These are phyloP conservation scores for Cossypha caffra DNA, from an alignment of 2,797 vertebrate species.

Conservation along the genomic window DNA sequence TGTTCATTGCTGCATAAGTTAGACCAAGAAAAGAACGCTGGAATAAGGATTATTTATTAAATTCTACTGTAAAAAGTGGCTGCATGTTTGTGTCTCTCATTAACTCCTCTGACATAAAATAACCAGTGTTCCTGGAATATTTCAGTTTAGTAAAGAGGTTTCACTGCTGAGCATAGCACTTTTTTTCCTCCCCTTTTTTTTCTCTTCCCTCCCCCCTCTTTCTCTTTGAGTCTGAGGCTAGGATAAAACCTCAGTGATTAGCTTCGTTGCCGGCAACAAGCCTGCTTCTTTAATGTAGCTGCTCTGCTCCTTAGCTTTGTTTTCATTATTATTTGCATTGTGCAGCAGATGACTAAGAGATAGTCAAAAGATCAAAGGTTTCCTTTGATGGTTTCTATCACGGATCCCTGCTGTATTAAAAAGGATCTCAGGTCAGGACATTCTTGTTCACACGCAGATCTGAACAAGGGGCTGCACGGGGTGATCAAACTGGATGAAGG, in stretches of 20 bases:
- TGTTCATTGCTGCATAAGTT: neutral
- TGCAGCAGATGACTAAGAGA: constrained; percentile 64
- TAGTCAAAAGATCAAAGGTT: constrained; percentile 75
- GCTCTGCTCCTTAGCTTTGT: constrained; percentile 57
- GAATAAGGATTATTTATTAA: neutral
- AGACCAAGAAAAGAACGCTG: neutral
- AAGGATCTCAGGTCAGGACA: constrained; percentile 71
- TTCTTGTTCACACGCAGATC: constrained; percentile 70
- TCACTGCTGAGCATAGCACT: neutral
- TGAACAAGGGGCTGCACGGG: constrained; percentile 67
- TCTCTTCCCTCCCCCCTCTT: neutral
- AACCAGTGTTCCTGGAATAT: neutral
- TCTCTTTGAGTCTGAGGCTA: constrained; percentile 11
- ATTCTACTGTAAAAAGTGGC: neutral
- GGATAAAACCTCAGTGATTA: constrained; percentile 61
- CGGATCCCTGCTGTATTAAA: constrained; percentile 70
- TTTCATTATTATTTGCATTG: constrained; percentile 68
- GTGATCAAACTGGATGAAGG: constrained; percentile 69
- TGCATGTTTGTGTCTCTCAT: neutral
- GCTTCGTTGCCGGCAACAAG: constrained; percentile 40
- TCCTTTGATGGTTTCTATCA: constrained; percentile 74
- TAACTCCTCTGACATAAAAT: neutral
- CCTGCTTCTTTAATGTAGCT: constrained; percentile 65
- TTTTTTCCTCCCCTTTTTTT: neutral
- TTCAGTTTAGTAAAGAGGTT: constrained; percentile 3